These are phyloP conservation scores for Euglossa dilemma DNA, from an alignment of 1,140 invertebrate genomes.

Conservation along the genomic window DNA sequence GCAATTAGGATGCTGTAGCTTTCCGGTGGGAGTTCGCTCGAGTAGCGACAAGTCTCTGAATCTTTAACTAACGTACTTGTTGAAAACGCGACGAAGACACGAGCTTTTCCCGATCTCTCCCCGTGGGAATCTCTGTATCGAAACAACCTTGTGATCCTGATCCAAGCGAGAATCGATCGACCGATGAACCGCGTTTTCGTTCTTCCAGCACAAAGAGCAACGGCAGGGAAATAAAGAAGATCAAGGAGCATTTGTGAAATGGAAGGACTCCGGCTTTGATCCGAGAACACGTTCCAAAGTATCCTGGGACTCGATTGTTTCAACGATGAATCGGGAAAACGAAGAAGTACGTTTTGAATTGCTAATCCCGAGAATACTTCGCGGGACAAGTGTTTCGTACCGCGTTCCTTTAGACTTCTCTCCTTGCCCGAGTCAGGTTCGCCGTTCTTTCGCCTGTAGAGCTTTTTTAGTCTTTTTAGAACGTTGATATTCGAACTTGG, in stretches of 20 bases:
- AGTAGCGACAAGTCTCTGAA: background rate
- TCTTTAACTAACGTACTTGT: background rate
- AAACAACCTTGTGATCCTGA: background rate
- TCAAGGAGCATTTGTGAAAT: slow-evolving; percentile 21
- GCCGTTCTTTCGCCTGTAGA: background rate
- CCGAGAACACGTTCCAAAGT: slow-evolving; percentile 2
- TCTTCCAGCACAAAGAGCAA: slow-evolving; percentile 25
- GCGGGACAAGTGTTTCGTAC: background rate
- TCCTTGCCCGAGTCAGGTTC: background rate
- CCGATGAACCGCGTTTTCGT: background rate
- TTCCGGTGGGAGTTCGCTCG: background rate
- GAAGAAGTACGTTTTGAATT: slow-evolving; percentile 74
- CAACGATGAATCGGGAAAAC: slow-evolving; percentile 79
- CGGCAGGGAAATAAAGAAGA: background rate
- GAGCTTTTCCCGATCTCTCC: background rate
- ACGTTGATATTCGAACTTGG: background rate
- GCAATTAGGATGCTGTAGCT: background rate
- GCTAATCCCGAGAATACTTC: background rate
- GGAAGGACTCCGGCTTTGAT: slow-evolving; percentile 24
- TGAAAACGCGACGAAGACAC: too few species aligned
- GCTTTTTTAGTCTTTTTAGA: too few species aligned
- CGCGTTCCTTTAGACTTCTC: background rate
- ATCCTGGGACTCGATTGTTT: slow-evolving; percentile 7
- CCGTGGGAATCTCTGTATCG: too few species aligned
- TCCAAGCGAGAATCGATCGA: background rate